phyloP scores from a whole-genome alignment of 2,797 vertebrate species.

The Sardinella longiceps region DNA sequence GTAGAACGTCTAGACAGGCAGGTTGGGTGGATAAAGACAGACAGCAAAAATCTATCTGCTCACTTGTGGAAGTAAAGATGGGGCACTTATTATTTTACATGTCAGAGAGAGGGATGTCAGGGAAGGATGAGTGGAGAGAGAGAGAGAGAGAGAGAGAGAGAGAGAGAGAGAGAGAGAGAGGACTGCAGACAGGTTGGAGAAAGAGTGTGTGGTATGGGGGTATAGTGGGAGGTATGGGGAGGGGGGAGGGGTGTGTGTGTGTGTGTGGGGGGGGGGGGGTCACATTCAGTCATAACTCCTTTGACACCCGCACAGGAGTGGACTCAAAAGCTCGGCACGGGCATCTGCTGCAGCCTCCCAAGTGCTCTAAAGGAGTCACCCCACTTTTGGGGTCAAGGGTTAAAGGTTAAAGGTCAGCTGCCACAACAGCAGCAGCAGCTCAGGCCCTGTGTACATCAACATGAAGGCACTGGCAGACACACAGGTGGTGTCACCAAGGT shows the following conservation, averaged over 20 bases:
- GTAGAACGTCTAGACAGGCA: neutral
- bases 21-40: neutral
- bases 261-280: neutral
- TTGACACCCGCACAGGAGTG: neutral
- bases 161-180: constrained; percentile 4
- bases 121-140: too few species aligned
- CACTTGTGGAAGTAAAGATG: neutral
- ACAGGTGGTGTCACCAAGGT: constrained; percentile 26
- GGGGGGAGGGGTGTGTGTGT: neutral
- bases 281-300: constrained; percentile 20
- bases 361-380: neutral
- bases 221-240: too few species aligned
- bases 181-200: neutral
- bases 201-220: neutral
- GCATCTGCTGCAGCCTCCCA: neutral
- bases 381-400: neutral
- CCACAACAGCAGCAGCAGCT: neutral
- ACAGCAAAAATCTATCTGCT: neutral
- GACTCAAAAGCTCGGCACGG: neutral
- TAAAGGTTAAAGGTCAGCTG: neutral
- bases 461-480: constrained; percentile 57
- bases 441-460: constrained; percentile 35
- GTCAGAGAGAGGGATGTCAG: constrained; percentile 8
- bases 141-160: too few species aligned
- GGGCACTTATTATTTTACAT: constrained; percentile 5